These are phyloP conservation scores for Drosophila koepferae DNA, from an alignment of 2,888 invertebrate species.

Conservation along the genomic window DNA sequence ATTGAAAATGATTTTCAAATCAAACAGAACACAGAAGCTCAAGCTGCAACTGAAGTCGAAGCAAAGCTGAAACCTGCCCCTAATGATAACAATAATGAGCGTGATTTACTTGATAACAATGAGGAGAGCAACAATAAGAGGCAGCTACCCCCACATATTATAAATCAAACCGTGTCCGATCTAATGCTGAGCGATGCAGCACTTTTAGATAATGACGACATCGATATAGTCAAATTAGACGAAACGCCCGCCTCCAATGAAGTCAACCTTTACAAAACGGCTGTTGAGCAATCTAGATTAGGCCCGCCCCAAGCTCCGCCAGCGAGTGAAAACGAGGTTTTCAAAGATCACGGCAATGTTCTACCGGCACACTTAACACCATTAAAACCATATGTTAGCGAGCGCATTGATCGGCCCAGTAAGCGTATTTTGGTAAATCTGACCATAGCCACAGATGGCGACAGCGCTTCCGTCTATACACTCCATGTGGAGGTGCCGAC, in stretches of 20 bases:
- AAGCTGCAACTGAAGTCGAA: slow-evolving; percentile 20
- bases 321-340: slow-evolving; percentile 66
- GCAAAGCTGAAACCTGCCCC: slow-evolving; percentile 49
- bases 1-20: slow-evolving; percentile 81
- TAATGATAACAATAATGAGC: slow-evolving; percentile 80
- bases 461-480: slow-evolving; percentile 88
- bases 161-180: slow-evolving; percentile 72
- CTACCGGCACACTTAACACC: slow-evolving; percentile 42
- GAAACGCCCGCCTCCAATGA: slow-evolving; percentile 61
- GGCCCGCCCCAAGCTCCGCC: slow-evolving; percentile 16
- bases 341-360: slow-evolving; percentile 46
- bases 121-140: slow-evolving; percentile 38
- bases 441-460: slow-evolving; percentile 91
- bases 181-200: slow-evolving; percentile 83
- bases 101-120: slow-evolving; percentile 81
- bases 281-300: slow-evolving; percentile 33
- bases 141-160: slow-evolving; percentile 26
- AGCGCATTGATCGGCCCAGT: slow-evolving; percentile 69
- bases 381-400: slow-evolving; percentile 74
- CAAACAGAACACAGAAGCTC: slow-evolving; percentile 57
- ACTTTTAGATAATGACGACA: slow-evolving; percentile 71
- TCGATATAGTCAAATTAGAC: slow-evolving; percentile 83
- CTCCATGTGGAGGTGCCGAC: slow-evolving; percentile 93
- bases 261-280: slow-evolving; percentile 82
- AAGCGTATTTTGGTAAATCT: slow-evolving; percentile 92